Base-by-base conservation (phyloP, 2,113 vertebrate species). In the Cynoglossus semilaevis region DNA sequence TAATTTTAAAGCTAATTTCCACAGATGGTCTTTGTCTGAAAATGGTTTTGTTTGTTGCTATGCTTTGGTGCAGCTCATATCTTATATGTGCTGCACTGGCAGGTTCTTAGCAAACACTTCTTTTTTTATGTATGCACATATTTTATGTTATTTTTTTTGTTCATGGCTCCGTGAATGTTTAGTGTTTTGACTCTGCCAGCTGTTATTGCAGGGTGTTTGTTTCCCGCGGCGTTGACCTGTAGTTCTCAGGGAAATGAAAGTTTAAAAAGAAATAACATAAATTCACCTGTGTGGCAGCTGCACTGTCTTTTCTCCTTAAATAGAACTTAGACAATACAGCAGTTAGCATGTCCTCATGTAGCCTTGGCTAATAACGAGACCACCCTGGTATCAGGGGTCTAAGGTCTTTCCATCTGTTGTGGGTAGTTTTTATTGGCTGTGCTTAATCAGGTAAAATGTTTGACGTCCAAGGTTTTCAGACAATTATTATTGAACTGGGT, bases 31-130 rank as follows among this genome's bases (percentile, higher is more conserved):
- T 8, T 38, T 10, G 12, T 38, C 12, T n/a, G 2, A 18, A 55
- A 15, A n/a, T 34, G 44, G 3, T 48, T 42, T 50, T 14, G 22
- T 16, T 10, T 51, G 63, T 34, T 37, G 35, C 40, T 13, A 9
- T 41, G 2, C 22, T 49, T 65, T 35, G 40, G 40, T 41, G 35
- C 10, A 37, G 5, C 15, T 49, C 13, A 38, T 43, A 54, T 49
- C 42, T 58, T 12, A 60, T 48, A 7, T 34, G 43, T 13, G 50
- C 1, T 68, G 15, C 16, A 37, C 34, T 19, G 19, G 2, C 36
- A 53, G 17, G 10, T 14, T 54, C 60, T 48, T 11, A 62, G 51
- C 15, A 44, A 36, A 54, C 3, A n/a, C 41, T 47, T 40, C 34
- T 52, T 41, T 17, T 1, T n/a, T 29, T 4, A 44, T 34, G 0